phyloP scores from a whole-genome alignment of 2,797 vertebrate genomes.

The Threskiornis aethiopicus region DNA sequence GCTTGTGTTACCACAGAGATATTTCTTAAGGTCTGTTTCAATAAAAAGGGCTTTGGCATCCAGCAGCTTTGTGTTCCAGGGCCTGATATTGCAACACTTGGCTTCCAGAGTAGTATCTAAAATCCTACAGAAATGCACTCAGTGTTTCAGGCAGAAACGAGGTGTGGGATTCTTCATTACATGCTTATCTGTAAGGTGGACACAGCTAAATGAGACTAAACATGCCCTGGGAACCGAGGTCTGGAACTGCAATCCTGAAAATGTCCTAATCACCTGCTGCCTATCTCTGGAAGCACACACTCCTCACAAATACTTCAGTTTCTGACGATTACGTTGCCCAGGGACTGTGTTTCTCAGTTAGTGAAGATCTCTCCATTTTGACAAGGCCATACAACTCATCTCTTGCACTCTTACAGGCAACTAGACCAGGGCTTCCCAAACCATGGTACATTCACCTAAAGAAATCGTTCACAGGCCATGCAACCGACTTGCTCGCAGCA shows the following conservation, averaged over 20 bases:
- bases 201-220: neutral
- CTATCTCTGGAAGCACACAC: neutral
- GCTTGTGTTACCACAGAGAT: neutral
- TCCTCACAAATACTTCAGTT: neutral
- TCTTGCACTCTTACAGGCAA: rapidly evolving
- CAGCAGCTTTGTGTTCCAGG: neutral
- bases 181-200: neutral
- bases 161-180: neutral
- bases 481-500: neutral
- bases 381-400: neutral
- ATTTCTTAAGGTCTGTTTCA: neutral
- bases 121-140: neutral
- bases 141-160: neutral
- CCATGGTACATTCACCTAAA: rapidly evolving
- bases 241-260: neutral
- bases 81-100: neutral
- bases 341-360: neutral
- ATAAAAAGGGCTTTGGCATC: neutral
- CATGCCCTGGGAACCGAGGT: neutral
- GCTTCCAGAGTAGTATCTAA: neutral
- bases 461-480: neutral
- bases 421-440: neutral
- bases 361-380: neutral
- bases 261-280: neutral
- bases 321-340: neutral